phyloP scores from a whole-genome alignment of 2,797 vertebrate species.

The Pseudochirops corinnae region DNA sequence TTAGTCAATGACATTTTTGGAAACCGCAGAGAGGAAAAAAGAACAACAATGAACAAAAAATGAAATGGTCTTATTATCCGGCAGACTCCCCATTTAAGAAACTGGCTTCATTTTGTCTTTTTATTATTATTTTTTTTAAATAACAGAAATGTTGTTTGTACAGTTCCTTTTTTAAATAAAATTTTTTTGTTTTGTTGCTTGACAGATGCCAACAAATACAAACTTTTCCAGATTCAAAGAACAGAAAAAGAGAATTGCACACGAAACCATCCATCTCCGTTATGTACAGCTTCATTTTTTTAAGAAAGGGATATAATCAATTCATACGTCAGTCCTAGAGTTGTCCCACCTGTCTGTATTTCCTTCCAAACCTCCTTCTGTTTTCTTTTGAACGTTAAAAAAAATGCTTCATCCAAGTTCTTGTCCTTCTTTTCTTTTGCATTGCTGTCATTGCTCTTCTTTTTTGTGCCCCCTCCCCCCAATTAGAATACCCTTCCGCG shows the following conservation, averaged over 20 bases:
- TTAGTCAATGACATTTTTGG: constrained; percentile 81
- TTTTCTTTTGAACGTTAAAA: background rate
- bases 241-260: background rate
- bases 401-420: background rate
- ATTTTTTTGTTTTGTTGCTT: background rate
- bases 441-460: background rate
- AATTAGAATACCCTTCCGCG: background rate
- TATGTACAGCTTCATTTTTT: background rate
- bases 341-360: background rate
- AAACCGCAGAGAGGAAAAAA: constrained; percentile 77
- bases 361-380: background rate
- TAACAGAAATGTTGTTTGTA: constrained; percentile 16
- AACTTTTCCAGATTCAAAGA: background rate
- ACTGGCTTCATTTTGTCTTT: constrained; percentile 72
- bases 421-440: background rate
- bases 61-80: constrained; percentile 71
- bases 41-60: constrained; percentile 75
- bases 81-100: constrained; percentile 78
- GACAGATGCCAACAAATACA: background rate
- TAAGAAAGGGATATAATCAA: background rate
- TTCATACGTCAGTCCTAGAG: background rate
- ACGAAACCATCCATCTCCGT: background rate
- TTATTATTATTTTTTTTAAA: constrained; percentile 19
- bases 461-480: background rate
- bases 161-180: background rate